Conservation (phyloP, 2,797 vertebrate genomes). For the Rallus crepitans region DNA sequence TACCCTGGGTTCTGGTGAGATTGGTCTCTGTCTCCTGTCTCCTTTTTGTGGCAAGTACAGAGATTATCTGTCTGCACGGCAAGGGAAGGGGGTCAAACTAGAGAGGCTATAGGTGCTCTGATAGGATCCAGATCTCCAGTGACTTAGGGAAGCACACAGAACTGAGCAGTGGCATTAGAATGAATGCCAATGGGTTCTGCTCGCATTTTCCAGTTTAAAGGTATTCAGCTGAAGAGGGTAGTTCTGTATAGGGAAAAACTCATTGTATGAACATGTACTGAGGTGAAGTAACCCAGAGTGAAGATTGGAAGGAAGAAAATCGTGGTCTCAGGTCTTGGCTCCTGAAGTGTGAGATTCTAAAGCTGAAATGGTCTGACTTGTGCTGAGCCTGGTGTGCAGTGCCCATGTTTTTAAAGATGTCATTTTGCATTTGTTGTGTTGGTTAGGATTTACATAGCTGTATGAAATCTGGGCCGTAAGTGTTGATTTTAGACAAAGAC, state of each 20-base stretch:
- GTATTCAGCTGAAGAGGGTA: not conserved
- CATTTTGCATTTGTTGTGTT: conserved; percentile 15
- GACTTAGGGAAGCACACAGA: not conserved
- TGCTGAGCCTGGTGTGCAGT: not conserved
- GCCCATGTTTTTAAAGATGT: not conserved
- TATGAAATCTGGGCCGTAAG: conserved; percentile 20
- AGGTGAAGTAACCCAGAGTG: not conserved
- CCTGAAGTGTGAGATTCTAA: not conserved
- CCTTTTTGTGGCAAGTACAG: not conserved
- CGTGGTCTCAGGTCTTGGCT: not conserved
- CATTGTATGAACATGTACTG: not conserved
- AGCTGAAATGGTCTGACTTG: not conserved
- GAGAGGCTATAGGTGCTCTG: not conserved
- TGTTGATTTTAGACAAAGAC: conserved; percentile 62
- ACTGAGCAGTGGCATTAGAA: rapidly evolving
- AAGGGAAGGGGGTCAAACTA: rapidly evolving
- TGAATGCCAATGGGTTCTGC: not conserved
- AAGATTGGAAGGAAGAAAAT: not conserved
- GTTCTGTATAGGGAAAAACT: not conserved
- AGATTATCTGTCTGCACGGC: not conserved
- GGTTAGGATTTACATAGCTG: conserved; percentile 1
- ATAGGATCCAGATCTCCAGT: not conserved
- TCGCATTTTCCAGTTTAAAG: not conserved
- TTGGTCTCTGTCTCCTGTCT: not conserved
- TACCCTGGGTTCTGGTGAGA: not conserved